Conservation (phyloP, 2,797 vertebrate genomes). For the Ptychobarbus kaznakovi region DNA sequence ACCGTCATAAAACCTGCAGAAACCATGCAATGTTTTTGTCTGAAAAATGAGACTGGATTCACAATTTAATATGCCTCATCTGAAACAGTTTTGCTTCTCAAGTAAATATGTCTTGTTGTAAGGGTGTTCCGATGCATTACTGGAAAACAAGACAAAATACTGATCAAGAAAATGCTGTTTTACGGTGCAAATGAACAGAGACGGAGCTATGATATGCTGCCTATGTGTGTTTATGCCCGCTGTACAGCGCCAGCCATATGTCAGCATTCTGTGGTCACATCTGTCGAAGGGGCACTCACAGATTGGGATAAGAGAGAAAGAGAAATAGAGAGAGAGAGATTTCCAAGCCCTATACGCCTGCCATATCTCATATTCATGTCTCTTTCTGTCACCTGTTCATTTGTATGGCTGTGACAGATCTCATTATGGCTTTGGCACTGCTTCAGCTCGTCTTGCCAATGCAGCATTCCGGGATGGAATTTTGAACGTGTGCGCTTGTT, state of each 20-base stretch:
- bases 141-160: slow-evolving; percentile 5
- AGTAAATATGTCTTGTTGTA: not conserved
- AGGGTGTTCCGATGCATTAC: slow-evolving; percentile 15
- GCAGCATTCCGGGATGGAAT: slow-evolving; percentile 77
- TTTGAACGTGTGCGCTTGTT: slow-evolving; percentile 57
- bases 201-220: slow-evolving; percentile 46
- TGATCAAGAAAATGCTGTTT: slow-evolving; percentile 8
- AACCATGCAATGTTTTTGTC: not conserved
- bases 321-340: slow-evolving; percentile 26
- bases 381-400: slow-evolving; percentile 80
- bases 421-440: slow-evolving; percentile 81
- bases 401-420: slow-evolving; percentile 81
- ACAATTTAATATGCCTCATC: not conserved
- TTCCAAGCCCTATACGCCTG: slow-evolving; percentile 31
- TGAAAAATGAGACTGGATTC: not conserved
- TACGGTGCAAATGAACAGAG: slow-evolving; percentile 33
- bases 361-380: slow-evolving; percentile 60
- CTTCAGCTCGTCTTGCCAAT: slow-evolving; percentile 80
- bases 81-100: not conserved
- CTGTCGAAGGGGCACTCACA: slow-evolving; percentile 58
- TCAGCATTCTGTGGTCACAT: slow-evolving; percentile 64
- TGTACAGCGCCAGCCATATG: slow-evolving; percentile 61
- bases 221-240: slow-evolving; percentile 56
- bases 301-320: slow-evolving; percentile 31
- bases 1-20: not conserved